These are phyloP conservation scores for Acromyrmex charruanus DNA, from an alignment of 1,140 invertebrate species.

Conservation along the genomic window DNA sequence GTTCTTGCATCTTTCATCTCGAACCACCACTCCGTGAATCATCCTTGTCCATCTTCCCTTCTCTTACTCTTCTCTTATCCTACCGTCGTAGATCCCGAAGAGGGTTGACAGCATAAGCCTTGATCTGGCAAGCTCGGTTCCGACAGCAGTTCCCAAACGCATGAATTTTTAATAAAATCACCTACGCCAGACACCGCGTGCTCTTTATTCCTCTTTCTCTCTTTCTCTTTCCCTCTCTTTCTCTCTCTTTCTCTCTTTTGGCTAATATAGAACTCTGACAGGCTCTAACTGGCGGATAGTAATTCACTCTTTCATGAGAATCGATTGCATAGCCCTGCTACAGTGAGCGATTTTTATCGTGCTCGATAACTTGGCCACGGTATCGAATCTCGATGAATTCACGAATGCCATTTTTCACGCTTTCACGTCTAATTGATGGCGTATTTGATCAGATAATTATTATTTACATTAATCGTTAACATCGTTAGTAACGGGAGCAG, in stretches of 20 bases:
- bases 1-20: conserved; percentile 44
- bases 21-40: conserved; percentile 40
- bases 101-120: conserved; percentile 77
- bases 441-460: conserved; percentile 25
- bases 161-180: conserved; percentile 81
- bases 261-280: conserved; percentile 25
- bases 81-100: conserved; percentile 60
- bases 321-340: not conserved
- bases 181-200: conserved; percentile 51
- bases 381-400: conserved; percentile 24
- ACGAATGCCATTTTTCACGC: not conserved
- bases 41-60: conserved; percentile 46
- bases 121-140: conserved; percentile 64
- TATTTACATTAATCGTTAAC: conserved; percentile 39
- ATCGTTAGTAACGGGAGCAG: conserved; percentile 9
- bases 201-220: conserved; percentile 19
- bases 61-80: conserved; percentile 22
- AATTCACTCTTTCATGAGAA: not conserved
- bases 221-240: not conserved
- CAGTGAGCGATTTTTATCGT: not conserved
- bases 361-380: conserved; percentile 22
- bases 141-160: conserved; percentile 73
- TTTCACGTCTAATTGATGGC: conserved; percentile 29
- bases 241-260: not conserved
- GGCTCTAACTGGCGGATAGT: not conserved